A percentile compares a stretch with the other conserved stretches of the same genome.
Evolutionary conservation across 2,888 invertebrate species (phyloP).

Genomic region (Fissipunctia ypsillon): DNA sequence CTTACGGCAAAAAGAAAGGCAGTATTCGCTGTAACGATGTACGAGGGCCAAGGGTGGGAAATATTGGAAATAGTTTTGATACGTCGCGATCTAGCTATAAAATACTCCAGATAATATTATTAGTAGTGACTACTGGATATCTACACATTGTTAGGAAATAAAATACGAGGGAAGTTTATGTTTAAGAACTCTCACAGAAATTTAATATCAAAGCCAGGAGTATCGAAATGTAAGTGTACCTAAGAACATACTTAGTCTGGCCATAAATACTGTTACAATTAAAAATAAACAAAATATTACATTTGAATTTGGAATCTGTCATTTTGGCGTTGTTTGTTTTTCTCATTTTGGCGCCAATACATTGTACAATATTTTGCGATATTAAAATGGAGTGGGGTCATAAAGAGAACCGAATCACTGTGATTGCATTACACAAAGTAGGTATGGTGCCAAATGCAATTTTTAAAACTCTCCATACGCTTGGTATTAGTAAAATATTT

Average conservation of each 20-base stretch:
- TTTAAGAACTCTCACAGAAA: slow-evolving; percentile 22
- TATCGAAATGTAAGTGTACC: not conserved
- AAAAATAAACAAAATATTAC: too few species aligned
- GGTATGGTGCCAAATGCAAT: too few species aligned
- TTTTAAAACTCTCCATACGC: too few species aligned
- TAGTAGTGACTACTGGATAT: slow-evolving; percentile 31
- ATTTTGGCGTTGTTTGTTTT: too few species aligned
- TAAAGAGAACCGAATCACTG: too few species aligned
- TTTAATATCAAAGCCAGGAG: not conserved
- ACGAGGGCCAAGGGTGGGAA: slow-evolving; percentile 17
- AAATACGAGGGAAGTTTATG: slow-evolving; percentile 19
- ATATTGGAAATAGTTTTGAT: slow-evolving; percentile 43
- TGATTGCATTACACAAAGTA: too few species aligned
- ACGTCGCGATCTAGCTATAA: slow-evolving; percentile 30
- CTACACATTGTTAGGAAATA: slow-evolving; percentile 21
- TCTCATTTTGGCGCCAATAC: too few species aligned
- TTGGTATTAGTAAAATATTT: too few species aligned
- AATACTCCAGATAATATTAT: slow-evolving; percentile 41
- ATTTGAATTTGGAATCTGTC: too few species aligned
- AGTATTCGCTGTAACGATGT: slow-evolving; percentile 45
- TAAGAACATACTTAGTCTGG: not conserved
- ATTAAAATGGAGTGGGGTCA: too few species aligned
- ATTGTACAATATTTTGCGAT: too few species aligned
- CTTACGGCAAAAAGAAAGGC: slow-evolving; percentile 39
- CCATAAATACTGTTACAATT: too few species aligned